Evolutionary conservation across 2,888 invertebrate genomes (phyloP).

Genomic region (Xanthorhoe spadicearia): DNA sequence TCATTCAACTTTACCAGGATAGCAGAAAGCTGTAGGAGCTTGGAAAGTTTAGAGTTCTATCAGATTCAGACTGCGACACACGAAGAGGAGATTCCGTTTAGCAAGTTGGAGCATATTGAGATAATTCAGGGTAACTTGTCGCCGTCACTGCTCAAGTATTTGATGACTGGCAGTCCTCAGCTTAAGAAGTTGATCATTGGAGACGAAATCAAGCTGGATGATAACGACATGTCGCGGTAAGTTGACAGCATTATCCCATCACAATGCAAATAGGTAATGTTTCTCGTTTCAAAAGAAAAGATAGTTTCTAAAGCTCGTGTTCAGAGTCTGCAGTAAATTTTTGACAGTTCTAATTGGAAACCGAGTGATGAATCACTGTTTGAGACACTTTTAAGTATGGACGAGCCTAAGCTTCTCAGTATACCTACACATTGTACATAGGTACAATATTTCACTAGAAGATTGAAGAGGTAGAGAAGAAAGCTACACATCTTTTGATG

Average conservation of each 20-base stretch:
- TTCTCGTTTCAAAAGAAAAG: too few relatives aligned
- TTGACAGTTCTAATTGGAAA: too few relatives aligned
- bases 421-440: too few relatives aligned
- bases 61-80: slow-evolving; percentile 86
- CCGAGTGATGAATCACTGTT: too few relatives aligned
- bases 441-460: too few relatives aligned
- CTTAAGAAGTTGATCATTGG: slow-evolving; percentile 87
- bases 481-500: too few relatives aligned
- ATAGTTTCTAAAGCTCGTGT: too few relatives aligned
- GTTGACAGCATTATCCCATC: slow-evolving; percentile 32
- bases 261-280: background rate
- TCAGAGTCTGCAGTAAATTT: too few relatives aligned
- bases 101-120: slow-evolving; percentile 87
- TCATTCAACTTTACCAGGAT: slow-evolving; percentile 85
- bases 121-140: slow-evolving; percentile 87
- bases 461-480: too few relatives aligned
- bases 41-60: slow-evolving; percentile 87
- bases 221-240: slow-evolving; percentile 87
- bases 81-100: slow-evolving; percentile 83
- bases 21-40: slow-evolving; percentile 84
- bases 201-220: slow-evolving; percentile 87
- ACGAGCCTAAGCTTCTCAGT: too few relatives aligned
- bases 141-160: slow-evolving; percentile 83
- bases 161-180: slow-evolving; percentile 86
- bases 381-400: too few relatives aligned